Evolutionary conservation across 1,140 invertebrate species (phyloP).

Genomic region (Maniola jurtina): DNA sequence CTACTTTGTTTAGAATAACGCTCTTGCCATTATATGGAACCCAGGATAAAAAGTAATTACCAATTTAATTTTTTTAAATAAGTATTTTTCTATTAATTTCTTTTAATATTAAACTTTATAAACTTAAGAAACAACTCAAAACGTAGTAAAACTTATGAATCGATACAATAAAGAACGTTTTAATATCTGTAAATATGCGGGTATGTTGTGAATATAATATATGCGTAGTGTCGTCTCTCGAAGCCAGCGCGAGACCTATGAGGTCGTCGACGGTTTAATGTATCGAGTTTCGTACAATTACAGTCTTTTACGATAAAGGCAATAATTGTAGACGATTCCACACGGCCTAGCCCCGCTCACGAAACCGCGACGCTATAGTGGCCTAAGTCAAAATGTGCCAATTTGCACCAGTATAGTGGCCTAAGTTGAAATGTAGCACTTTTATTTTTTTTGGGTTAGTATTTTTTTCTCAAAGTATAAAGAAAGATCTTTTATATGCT

Average conservation of each 20-base stretch:
- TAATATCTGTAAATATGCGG: not conserved
- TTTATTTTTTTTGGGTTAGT: no score
- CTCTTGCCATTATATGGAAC: no score
- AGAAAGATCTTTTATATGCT: no score
- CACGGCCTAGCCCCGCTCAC: not conserved
- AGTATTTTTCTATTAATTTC: no score
- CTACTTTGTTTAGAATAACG: no score
- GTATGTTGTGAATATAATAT: not conserved
- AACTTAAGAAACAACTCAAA: not conserved
- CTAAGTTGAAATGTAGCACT: not conserved
- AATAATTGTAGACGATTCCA: slow-evolving; percentile 8
- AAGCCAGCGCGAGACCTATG: not conserved
- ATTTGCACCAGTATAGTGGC: not conserved
- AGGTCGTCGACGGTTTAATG: not conserved
- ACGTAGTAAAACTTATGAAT: not conserved
- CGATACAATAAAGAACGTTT: not conserved
- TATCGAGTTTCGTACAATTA: not conserved
- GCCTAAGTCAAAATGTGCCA: not conserved
- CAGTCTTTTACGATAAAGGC: slow-evolving; percentile 1
- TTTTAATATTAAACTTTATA: no score
- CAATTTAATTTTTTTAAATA: no score
- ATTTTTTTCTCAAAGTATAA: no score
- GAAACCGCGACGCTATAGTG: not conserved
- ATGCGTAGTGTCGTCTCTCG: not conserved
- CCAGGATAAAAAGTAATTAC: no score